These are phyloP conservation scores for Petrolisthes cinctipes DNA, from an alignment of 2,888 invertebrate genomes.

Conservation along the genomic window DNA sequence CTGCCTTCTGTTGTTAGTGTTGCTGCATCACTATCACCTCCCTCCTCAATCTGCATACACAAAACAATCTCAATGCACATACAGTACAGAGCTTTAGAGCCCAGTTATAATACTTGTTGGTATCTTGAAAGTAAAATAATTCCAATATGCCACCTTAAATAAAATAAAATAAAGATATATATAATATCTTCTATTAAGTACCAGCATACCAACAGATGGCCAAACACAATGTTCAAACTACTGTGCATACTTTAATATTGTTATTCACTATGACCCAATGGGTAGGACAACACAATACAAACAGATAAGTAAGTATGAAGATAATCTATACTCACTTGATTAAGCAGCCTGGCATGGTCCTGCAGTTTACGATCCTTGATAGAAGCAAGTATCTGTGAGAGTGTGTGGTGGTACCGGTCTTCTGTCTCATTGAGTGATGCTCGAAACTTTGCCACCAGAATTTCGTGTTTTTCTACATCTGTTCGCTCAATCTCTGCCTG, in stretches of 20 bases:
- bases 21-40: not conserved
- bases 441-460: slow-evolving; percentile 71
- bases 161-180: too few relatives aligned
- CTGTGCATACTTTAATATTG: too few relatives aligned
- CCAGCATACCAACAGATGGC: too few relatives aligned
- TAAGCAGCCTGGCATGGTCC: slow-evolving; percentile 49
- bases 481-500: slow-evolving; percentile 62
- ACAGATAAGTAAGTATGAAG: too few relatives aligned
- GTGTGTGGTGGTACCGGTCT: slow-evolving; percentile 67
- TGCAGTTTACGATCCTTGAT: slow-evolving; percentile 65
- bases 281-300: not conserved
- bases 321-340: slow-evolving; percentile 17
- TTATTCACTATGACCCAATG: not conserved
- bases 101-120: too few relatives aligned
- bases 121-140: too few relatives aligned
- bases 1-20: slow-evolving; percentile 21
- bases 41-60: slow-evolving; percentile 25
- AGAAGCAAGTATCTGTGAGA: slow-evolving; percentile 65
- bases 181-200: too few relatives aligned
- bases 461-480: slow-evolving; percentile 58
- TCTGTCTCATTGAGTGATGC: slow-evolving; percentile 66
- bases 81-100: not conserved
- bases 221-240: too few relatives aligned
- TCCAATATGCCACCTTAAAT: too few relatives aligned
- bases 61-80: not conserved